Evolutionary conservation across 2,888 invertebrate genomes (phyloP), one percentile per base, ranked within the genome.

Genomic region (Acrobasis consociella): DNA sequence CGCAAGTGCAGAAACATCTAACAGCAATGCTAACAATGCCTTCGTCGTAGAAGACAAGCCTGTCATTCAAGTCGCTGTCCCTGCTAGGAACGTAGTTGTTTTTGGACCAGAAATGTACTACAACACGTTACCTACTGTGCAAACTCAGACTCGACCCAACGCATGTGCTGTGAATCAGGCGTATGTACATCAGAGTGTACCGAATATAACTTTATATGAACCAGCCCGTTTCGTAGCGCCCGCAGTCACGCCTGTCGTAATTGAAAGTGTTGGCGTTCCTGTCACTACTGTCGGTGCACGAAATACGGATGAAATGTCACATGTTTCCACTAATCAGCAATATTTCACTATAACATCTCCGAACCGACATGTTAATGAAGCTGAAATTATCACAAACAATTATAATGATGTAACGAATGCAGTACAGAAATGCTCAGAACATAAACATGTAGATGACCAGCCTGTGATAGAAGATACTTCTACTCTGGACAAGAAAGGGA

Each of bases 91-190:
- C 68, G 73, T 89, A 9, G 76, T 87, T 13, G 63, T 87, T 9
- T 70, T 88, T 62, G 77, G 81, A 16, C 73, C 83, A 9, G 78
- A 85, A 17, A 66, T 85, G 37, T 74, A 82, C 17, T 87, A 84
- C 60, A 79, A 85, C 66, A 72, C 81, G 5, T 82, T 75, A 65
- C 31, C 73, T n/a, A 61, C 72, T 8, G 64, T 82, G 37, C 77
- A 78, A 70, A 69, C 68, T n/a, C 70, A 72, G 49, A 60, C 72
- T 31, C 72, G 65, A 37, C 51, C 65, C 46, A 67, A 73, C 3
- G 52, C 70, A 13, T 59, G 67, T 5, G 74, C 64, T 68, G 58
- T 75, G 16, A 66, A 71, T 49, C 74, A 72, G 53, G 78, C 73
- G 61, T 82, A 74, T 66, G 72, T 83, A 10, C 50, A 81, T 13